Evolutionary conservation across 2,113 vertebrate species (phyloP), one percentile per base, ranked within the genome.

Genomic region (Pipra filicauda): DNA sequence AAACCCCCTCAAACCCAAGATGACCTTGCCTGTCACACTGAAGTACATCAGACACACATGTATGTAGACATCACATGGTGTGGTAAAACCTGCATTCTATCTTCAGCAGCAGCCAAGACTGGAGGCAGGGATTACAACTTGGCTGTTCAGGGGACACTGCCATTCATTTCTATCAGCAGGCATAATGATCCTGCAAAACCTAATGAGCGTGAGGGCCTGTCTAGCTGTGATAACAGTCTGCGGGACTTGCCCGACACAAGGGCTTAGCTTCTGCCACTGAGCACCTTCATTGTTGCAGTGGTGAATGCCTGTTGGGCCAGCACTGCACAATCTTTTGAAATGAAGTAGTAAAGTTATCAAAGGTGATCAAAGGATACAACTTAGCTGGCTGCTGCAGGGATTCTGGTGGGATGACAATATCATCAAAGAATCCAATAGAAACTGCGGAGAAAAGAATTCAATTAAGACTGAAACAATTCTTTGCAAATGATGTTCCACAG

Each of bases 301-400:
- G 15, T 81, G 88, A 95, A 95, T 94, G 88, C 86, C 88, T 75
- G 88, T 62, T 71, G 82, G 95, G 83, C 90, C 92, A 96, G 85
- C 95, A 69, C 93, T 95, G 85, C 95, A 97, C 79, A 83, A 93
- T 93, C 91, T 61, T 96, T 96, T 89, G 55, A 94, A 88, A 94
- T 74, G 71, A 95, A 96, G 94, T 54, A 88, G 89, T 88, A 12
- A 91, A 78, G 93, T 93, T 95, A 93, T 85, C 90, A 48, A 88
- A 96, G 95, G 93, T 93, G 93, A 88, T 89, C 88, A 97, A 92
- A 98, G 99, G 99, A 99, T 99, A 99, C 99, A 99, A 99, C 89
- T 99, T 99, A 52, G 99, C 98, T 17, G 99, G 99, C 95, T 99
- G 99, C 89, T 99, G 99, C 87, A 99, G 98, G 2, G 99, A 99